Base-by-base conservation (phyloP, 2,888 invertebrate genomes). In the Mystacides longicornis region DNA sequence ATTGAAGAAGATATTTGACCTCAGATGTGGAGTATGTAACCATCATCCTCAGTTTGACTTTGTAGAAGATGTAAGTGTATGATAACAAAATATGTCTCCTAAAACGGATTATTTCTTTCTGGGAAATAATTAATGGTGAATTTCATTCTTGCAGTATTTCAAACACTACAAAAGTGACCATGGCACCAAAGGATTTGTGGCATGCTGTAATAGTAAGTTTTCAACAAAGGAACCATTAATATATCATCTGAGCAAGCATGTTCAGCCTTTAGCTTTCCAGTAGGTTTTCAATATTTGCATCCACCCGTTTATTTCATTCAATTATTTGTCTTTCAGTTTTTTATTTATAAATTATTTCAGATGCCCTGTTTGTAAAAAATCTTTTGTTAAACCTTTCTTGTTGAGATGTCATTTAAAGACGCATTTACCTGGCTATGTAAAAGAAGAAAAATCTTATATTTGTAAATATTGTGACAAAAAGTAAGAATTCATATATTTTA, bases 391-490 rank as follows among this genome's bases (percentile, higher is more conserved):
- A 37, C 37, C 37, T n/a, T 14, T n/a, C 16, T 37, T 37, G 14
- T 14, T 37, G 37, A 37, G 14, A 37, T 14, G 16, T 4, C 37
- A 37, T 37, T 16, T 37, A 4, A 14, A 14, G 4, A n/a, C 37
- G 3, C 37, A 37, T 37, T 49, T 52, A 3, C 56, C 52, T 20
- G 23, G 51, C 22, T 51, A 51, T 20, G 33, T 31, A 1, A 51
- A 56, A 53, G 42, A 51, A 21, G 33, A 49, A 21, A 37, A 51
- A 9, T 33, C 52, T 14, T 49, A 23, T 14, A 49, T 45, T 21
- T 56, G 56, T 27, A 49, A 52, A 27, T 33, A 52, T 7, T 56
- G 56, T 27, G 49, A 42, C 14, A 56, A 52, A 53, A 51, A 23
- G 56, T 52, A 31, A 42, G 51, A 23, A 19, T 18, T 16, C 14